Percentiles rank a stretch among this genome's conserved stretches.
phyloP scores from a whole-genome alignment of 2,797 vertebrate genomes.

The Decapterus maruadsi region DNA sequence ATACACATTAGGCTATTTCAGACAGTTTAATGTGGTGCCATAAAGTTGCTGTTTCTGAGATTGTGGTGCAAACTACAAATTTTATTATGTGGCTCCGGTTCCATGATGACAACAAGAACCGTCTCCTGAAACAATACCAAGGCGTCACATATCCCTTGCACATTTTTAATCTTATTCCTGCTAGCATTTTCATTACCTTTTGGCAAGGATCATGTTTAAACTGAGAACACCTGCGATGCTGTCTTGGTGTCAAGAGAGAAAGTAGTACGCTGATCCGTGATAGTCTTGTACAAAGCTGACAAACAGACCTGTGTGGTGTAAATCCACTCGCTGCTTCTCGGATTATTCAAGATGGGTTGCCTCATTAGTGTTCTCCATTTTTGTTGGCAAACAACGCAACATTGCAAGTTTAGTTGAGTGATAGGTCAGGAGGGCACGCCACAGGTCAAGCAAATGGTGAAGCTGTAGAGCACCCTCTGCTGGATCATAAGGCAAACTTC shows the following conservation, averaged over 20 bases:
- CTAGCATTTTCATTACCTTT: not conserved
- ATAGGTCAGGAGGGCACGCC: not conserved
- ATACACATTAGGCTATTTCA: conserved; percentile 52
- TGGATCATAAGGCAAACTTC: not conserved
- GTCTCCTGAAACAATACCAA: not conserved
- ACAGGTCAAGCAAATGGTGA: not conserved
- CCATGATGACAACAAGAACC: not conserved
- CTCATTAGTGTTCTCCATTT: not conserved
- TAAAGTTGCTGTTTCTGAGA: not conserved
- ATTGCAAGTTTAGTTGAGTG: not conserved
- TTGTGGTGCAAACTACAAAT: not conserved
- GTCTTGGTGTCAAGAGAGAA: not conserved
- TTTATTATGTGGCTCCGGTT: not conserved
- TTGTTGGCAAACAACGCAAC: not conserved
- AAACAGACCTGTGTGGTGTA: not conserved
- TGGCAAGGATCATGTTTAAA: no score
- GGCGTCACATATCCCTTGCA: not conserved
- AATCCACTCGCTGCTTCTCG: not conserved
- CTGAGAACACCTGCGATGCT: not conserved
- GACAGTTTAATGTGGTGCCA: conserved; percentile 16
- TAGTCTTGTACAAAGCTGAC: not conserved
- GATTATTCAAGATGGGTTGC: not conserved
- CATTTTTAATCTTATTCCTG: not conserved
- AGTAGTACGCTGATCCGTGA: not conserved
- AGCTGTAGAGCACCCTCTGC: not conserved